Base-by-base conservation (phyloP, 2,113 vertebrate species). In the Clinocottus analis region DNA sequence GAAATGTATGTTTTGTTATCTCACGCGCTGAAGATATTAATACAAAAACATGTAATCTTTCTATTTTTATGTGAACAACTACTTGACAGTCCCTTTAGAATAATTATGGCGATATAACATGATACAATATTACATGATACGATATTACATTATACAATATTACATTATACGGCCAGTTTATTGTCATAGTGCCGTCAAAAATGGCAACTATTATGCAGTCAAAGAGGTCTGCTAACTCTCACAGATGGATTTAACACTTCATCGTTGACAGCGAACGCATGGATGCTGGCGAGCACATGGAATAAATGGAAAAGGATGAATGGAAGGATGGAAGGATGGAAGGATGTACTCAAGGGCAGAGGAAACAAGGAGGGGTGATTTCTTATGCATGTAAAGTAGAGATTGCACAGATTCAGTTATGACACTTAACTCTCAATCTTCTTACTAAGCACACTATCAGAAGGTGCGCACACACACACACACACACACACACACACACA, bases 291-390 rank as follows among this genome's bases (percentile, higher is more conserved):
- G 67, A 64, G 47, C 35, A 59, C n/a, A 39, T 27, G 17, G 41
- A 43, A 43, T 41, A 12, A 41, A 41, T 41, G 41, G 4, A 43
- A 19, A 47, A 6, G 45, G 45, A 47, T 19, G 16, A 19, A 47
- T 7, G 17, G 45, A 49, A 19, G 17, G 19, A 49, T 21, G 45
- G 13, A 43, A 43, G 41, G 41, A 49, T n/a, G 19, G 47, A n/a
- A 51, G 21, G 47, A 51, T 51, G 47, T 17, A 23, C 49, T 82
- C 55, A 69, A 71, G 62, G 71, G 75, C 56, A 39, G 35, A 69
- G 63, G 72, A 76, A 61, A 79, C 14, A 59, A 56, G 58, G 10
- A 13, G 53, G 33, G 56, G 27, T 6, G 66, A 37, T 41, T 66
- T 75, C 58, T 33, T 73, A 67, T 29, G 23, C 59, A 82, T 14